Evolutionary conservation across 30 jellyfish, hydroid and myxozoan genomes (phyloP), one percentile per base, ranked within the genome.

Genomic region (Chrysaora quinquecirrha): DNA sequence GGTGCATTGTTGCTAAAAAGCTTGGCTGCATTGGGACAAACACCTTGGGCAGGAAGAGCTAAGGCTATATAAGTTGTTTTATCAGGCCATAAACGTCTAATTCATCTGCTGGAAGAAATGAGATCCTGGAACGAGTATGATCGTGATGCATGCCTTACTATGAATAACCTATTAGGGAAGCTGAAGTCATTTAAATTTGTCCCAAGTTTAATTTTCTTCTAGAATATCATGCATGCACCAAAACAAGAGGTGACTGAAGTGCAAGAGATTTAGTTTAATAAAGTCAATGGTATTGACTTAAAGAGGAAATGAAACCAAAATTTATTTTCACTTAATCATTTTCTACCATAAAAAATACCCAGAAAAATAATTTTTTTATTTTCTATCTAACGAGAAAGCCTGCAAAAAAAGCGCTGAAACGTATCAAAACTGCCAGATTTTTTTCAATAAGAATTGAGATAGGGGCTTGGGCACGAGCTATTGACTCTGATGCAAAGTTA

Each of bases 161-260:
- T 64, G 61, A 64, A 64, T 64, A 20, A 64, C 62, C 76, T 64
- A 20, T 64, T 64, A 47, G 76, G 29, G 29, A 64, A 64, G 29
- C 30, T 64, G 76, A 64, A 64, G 76, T 64, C 49, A 31, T 64
- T 64, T 18, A 47, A 64, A 2, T 64, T 64, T 47, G 29, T 47
- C 18, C n/a, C n/a, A 64, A 31, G 76, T 31, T 64, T 64, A 64
- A 64, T 64, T 64, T 64, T 64, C 76, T 64, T 64, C 76, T 20
- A 31, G 76, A 64, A 64, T 64, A 18, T 64, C 49, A 64, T 64
- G 3, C 76, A 20, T 64, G 62, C 76, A 22, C 29, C 29, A 47
- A 64, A 64, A 64, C 76, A 64, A 64, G 76, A 64, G 76, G 76
- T 64, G 76, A 64, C 29, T 35, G 76, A 64, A 64, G 76, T 27